Conservation (phyloP, 2,797 vertebrate genomes). For the Sus cebifrons region DNA sequence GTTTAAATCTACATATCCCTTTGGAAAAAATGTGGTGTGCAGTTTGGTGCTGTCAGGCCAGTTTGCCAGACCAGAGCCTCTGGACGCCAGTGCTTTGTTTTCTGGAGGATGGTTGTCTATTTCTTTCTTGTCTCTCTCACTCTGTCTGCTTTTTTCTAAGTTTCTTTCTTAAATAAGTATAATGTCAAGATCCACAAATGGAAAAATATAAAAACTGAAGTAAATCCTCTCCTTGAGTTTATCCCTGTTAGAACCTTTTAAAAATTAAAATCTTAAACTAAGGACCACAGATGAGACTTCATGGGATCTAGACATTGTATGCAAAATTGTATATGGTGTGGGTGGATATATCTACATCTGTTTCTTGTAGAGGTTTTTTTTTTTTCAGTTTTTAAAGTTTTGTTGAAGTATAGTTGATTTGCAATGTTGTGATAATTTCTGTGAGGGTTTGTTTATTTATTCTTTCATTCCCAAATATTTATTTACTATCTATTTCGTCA, state of each 20-base stretch:
- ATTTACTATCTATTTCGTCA: background rate
- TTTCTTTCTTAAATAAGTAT: background rate
- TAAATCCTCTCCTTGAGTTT: slow-evolving; percentile 30
- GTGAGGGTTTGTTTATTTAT: background rate
- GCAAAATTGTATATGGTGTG: background rate
- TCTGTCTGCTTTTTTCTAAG: background rate
- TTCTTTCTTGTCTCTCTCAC: background rate
- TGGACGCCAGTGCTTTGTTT: background rate
- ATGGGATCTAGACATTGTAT: background rate
- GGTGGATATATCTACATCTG: background rate
- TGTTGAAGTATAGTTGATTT: too few relatives aligned
- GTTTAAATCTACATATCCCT: slow-evolving; percentile 57
- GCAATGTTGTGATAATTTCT: too few relatives aligned
- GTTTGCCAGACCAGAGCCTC: background rate
- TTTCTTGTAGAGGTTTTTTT: background rate
- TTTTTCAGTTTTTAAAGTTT: too few relatives aligned
- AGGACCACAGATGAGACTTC: background rate
- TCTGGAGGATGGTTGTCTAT: background rate
- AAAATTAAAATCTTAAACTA: background rate
- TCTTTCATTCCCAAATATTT: slow-evolving; percentile 38
- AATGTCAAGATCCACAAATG: slow-evolving; percentile 6
- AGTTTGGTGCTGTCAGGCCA: background rate
- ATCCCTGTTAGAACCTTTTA: background rate
- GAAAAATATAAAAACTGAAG: slow-evolving; percentile 57
- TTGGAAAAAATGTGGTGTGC: slow-evolving; percentile 55